Evolutionary conservation across 2,113 vertebrate species (phyloP).

Genomic region (Callorhinus ursinus): DNA sequence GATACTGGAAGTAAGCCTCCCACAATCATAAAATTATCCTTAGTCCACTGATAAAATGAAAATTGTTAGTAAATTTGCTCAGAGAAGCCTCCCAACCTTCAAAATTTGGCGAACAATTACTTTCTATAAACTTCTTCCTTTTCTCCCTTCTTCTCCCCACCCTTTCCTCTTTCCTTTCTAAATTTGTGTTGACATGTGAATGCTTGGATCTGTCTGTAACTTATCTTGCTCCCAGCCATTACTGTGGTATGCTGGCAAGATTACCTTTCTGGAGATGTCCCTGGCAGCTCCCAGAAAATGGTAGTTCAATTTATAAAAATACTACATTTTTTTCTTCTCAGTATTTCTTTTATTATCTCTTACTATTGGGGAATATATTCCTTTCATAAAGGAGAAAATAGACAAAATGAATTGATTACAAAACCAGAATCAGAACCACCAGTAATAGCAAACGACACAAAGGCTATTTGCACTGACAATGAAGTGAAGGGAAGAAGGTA

Average conservation of each 20-base stretch:
- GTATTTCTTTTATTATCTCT: neutral
- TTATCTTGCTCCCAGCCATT: neutral
- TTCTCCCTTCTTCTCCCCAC: neutral
- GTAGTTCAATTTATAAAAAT: neutral
- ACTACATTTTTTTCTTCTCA: neutral
- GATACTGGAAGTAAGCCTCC: neutral
- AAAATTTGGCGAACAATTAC: neutral
- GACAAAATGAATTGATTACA: neutral
- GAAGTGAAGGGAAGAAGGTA: neutral
- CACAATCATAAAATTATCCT: neutral
- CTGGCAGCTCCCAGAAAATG: neutral
- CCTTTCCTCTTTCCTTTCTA: neutral
- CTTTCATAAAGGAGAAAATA: constrained; percentile 5
- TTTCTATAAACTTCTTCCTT: neutral
- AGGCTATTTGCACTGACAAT: neutral
- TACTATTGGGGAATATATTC: neutral
- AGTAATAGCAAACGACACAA: neutral
- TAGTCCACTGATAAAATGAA: neutral
- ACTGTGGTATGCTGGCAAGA: neutral
- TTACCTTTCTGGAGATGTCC: neutral
- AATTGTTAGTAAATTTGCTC: constrained; percentile 4
- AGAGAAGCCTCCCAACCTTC: neutral
- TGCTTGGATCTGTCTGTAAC: neutral
- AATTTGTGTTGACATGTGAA: neutral
- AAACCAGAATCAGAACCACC: constrained; percentile 29